Conservation (phyloP, 2,113 vertebrate species). For the Channa maculata region DNA sequence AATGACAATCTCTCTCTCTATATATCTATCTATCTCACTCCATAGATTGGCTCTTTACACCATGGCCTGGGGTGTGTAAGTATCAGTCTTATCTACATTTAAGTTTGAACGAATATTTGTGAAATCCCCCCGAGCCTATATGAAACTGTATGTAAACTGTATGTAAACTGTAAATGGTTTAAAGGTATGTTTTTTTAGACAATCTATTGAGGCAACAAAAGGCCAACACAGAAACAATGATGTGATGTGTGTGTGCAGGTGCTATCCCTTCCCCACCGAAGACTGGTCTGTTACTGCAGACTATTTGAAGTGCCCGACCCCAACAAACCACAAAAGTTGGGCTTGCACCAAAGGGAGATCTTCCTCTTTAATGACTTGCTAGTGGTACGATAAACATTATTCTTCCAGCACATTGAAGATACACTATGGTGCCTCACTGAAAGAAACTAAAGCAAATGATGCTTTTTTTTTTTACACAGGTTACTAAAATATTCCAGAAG, state of each 20-base stretch:
- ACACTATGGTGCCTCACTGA: background rate
- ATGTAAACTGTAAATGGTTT: background rate
- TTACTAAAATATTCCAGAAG: slow-evolving; percentile 99
- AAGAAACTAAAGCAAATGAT: slow-evolving; percentile 1
- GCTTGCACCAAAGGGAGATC: slow-evolving; percentile 96
- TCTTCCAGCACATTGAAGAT: slow-evolving; percentile 10
- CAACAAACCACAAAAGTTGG: slow-evolving; percentile 96
- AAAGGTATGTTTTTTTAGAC: too few species aligned
- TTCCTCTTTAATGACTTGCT: slow-evolving; percentile 98
- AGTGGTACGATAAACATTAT: slow-evolving; percentile 86
- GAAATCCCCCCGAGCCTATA: background rate
- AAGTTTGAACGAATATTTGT: background rate
- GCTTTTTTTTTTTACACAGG: slow-evolving; percentile 79
- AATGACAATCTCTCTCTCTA: slow-evolving; percentile 1
- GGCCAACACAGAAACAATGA: background rate
- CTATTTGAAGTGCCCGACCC: slow-evolving; percentile 98
- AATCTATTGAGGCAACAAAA: background rate
- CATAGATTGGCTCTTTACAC: slow-evolving; percentile 95
- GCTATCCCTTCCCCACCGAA: slow-evolving; percentile 93
- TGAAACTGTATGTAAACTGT: background rate
- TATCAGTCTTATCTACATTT: slow-evolving; percentile 67
- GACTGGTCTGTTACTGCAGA: slow-evolving; percentile 97
- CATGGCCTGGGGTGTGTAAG: slow-evolving; percentile 97
- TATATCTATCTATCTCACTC: slow-evolving; percentile 33
- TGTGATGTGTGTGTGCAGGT: slow-evolving; percentile 81